phyloP scores from a whole-genome alignment of 2,113 vertebrate genomes.

The Carassius carassius region DNA sequence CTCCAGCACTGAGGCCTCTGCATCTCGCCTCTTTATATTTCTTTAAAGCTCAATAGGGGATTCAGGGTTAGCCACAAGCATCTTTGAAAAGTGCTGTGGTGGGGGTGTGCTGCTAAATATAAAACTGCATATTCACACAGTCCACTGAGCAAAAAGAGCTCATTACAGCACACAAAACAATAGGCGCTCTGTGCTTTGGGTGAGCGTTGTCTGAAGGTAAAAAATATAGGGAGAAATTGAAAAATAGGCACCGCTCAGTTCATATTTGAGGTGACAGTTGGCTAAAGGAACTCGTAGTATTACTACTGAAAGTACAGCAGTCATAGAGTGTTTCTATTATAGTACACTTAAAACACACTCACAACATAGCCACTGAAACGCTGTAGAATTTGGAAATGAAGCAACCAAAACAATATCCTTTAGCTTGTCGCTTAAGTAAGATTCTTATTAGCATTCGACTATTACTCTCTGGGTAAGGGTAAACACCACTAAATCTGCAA shows the following conservation, averaged over 20 bases:
- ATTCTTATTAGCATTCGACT: conserved; percentile 25
- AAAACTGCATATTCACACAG: conserved; percentile 61
- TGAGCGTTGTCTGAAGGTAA: conserved; percentile 17
- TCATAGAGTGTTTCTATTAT: background rate
- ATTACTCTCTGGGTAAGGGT: conserved; percentile 55
- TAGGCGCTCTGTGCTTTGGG: conserved; percentile 32
- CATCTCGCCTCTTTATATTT: conserved; percentile 36
- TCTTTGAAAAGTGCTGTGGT: conserved; percentile 38
- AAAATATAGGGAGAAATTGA: conserved; percentile 41
- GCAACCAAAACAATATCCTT: background rate
- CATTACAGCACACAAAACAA: conserved; percentile 55
- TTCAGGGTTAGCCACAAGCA: conserved; percentile 51
- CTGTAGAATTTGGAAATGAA: background rate
- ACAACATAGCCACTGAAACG: background rate
- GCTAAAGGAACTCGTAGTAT: conserved; percentile 16
- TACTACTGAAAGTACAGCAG: background rate
- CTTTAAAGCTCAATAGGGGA: conserved; percentile 51
- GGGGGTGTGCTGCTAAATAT: conserved; percentile 56
- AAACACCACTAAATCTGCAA: conserved; percentile 48
- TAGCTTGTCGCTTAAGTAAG: background rate
- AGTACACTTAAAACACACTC: background rate
- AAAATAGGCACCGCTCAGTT: background rate
- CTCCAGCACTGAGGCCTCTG: conserved; percentile 21
- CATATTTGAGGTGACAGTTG: background rate
- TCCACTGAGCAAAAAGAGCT: conserved; percentile 59